Percentiles rank a stretch among this genome's conserved stretches.
phyloP scores from a whole-genome alignment of 2,113 vertebrate genomes.

The Mola mola region DNA sequence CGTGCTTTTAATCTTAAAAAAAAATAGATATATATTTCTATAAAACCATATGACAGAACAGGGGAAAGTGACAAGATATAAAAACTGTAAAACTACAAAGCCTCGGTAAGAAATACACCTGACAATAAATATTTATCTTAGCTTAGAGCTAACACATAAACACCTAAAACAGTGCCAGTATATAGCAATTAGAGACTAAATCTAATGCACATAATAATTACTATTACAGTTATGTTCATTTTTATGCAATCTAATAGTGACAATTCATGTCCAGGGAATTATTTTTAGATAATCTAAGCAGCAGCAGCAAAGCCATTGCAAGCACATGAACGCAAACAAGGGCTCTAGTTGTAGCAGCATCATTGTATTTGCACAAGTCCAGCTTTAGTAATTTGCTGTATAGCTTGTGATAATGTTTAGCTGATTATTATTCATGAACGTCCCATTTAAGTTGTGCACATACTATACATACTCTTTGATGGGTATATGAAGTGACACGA shows the following conservation, averaged over 20 bases:
- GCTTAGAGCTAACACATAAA: constrained; percentile 11
- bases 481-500: neutral
- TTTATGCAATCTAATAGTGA: constrained; percentile 9
- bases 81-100: too few relatives aligned
- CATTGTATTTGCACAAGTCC: too few relatives aligned
- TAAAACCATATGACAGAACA: too few relatives aligned
- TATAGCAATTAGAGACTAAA: neutral
- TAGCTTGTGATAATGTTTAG: too few relatives aligned
- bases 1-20: too few relatives aligned
- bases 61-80: too few relatives aligned
- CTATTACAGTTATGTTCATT: constrained; percentile 2
- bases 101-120: neutral
- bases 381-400: too few relatives aligned
- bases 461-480: neutral
- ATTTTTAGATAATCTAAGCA: neutral
- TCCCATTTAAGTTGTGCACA: too few relatives aligned
- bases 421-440: too few relatives aligned
- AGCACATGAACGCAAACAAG: constrained; percentile 9
- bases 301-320: constrained; percentile 11
- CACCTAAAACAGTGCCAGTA: constrained; percentile 6
- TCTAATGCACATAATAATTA: constrained; percentile 2
- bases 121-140: constrained; percentile 2
- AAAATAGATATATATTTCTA: too few relatives aligned
- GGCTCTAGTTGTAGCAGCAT: neutral
- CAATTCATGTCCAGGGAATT: constrained; percentile 11